These are phyloP conservation scores for Eumacrocentrus americanus DNA, from an alignment of 2,888 invertebrate species.

Conservation along the genomic window DNA sequence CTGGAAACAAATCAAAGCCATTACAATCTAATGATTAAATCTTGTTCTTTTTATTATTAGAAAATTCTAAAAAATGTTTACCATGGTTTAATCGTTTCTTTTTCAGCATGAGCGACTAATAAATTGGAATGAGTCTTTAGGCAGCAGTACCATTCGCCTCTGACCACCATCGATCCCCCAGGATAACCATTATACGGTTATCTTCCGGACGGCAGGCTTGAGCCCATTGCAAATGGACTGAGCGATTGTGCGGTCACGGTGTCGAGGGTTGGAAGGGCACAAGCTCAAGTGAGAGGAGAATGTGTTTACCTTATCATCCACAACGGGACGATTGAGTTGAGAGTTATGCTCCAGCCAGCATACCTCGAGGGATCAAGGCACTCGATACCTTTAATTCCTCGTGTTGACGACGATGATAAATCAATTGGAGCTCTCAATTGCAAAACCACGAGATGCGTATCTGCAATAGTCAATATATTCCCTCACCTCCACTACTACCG, in stretches of 20 bases:
- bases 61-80: no score
- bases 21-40: no score
- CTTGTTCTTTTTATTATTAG: no score
- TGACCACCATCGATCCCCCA: slow-evolving; percentile 9
- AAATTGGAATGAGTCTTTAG: no score
- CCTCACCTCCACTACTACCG: background rate
- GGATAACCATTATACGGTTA: slow-evolving; percentile 29
- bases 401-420: background rate
- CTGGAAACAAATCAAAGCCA: no score
- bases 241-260: slow-evolving; percentile 16
- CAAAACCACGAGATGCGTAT: background rate
- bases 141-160: background rate
- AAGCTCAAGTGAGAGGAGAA: slow-evolving; percentile 24
- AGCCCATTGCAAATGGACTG: slow-evolving; percentile 17
- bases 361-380: no score
- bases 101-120: no score
- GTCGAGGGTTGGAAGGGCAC: slow-evolving; percentile 17
- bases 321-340: background rate
- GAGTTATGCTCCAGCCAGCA: background rate
- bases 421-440: background rate
- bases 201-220: slow-evolving; percentile 22
- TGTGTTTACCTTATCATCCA: slow-evolving; percentile 26
- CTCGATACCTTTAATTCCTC: no score
- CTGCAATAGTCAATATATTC: background rate
- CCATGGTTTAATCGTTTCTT: no score